Conservation (phyloP, 2,113 vertebrate species). For the Leptosomus discolor region DNA sequence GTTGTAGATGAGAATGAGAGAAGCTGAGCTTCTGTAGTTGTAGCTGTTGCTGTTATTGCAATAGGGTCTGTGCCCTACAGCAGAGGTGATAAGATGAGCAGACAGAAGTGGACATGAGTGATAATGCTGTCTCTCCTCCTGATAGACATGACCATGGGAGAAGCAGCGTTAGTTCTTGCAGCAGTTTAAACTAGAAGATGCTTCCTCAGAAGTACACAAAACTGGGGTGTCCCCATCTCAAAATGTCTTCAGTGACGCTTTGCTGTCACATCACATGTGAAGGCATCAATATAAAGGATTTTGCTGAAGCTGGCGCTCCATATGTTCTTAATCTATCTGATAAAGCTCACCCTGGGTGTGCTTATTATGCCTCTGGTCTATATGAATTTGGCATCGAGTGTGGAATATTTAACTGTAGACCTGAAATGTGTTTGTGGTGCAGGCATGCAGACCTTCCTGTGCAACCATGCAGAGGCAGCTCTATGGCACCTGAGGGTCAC, state of each 20-base stretch:
- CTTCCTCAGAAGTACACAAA: neutral
- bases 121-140: neutral
- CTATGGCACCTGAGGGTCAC: neutral
- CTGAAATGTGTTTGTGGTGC: constrained; percentile 5
- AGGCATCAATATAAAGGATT: neutral
- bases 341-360: neutral
- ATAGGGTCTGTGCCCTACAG: too few relatives aligned
- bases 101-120: neutral
- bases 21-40: neutral
- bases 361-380: neutral
- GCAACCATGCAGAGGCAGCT: constrained; percentile 33
- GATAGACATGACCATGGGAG: neutral
- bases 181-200: neutral
- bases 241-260: neutral
- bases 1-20: neutral
- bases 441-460: constrained; percentile 31
- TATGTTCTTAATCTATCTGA: neutral
- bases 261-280: neutral
- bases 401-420: neutral
- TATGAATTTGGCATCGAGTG: neutral
- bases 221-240: neutral
- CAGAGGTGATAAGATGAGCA: too few relatives aligned
- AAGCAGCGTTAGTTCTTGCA: neutral
- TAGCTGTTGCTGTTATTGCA: neutral
- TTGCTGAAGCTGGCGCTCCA: neutral